Conservation (phyloP, 2,888 invertebrate species). For the Drosophila austrosaltans region DNA sequence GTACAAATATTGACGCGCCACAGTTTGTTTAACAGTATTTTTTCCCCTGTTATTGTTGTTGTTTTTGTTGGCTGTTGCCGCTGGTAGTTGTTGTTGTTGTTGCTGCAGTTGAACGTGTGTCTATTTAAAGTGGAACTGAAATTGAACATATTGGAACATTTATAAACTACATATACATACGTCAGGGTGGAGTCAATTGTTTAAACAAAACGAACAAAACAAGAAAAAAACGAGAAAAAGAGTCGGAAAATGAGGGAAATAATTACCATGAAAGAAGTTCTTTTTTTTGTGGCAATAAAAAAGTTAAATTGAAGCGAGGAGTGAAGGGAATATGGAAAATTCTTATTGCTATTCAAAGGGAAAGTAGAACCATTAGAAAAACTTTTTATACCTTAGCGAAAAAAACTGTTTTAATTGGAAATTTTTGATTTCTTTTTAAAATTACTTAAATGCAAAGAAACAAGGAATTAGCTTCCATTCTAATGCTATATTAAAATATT, state of each 20-base stretch:
- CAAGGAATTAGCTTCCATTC: too few species aligned
- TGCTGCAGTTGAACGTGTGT: conserved; percentile 39
- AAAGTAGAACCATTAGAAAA: too few species aligned
- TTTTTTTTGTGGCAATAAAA: neutral
- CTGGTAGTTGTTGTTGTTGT: conserved; percentile 28
- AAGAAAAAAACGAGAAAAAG: neutral
- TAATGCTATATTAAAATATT: too few species aligned
- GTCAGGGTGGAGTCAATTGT: conserved; percentile 45
- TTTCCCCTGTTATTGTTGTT: conserved; percentile 11
- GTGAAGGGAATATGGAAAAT: too few species aligned
- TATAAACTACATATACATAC: conserved; percentile 24
- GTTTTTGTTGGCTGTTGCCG: conserved; percentile 29
- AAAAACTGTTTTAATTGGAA: too few species aligned
- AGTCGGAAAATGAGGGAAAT: neutral
- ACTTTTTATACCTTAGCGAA: too few species aligned
- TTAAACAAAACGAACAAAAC: conserved; percentile 47
- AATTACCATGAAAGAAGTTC: neutral
- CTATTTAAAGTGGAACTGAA: conserved; percentile 64
- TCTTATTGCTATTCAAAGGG: too few species aligned
- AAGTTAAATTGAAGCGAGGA: neutral
- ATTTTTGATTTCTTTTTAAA: too few species aligned
- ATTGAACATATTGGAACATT: conserved; percentile 44
- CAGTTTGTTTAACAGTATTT: conserved; percentile 32
- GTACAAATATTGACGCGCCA: conserved; percentile 75
- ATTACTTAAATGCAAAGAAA: too few species aligned